A percentile compares a stretch with the other conserved stretches of the same genome.
These are phyloP conservation scores for Sciurus niger DNA, from an alignment of 2,113 vertebrate genomes.

Conservation along the genomic window DNA sequence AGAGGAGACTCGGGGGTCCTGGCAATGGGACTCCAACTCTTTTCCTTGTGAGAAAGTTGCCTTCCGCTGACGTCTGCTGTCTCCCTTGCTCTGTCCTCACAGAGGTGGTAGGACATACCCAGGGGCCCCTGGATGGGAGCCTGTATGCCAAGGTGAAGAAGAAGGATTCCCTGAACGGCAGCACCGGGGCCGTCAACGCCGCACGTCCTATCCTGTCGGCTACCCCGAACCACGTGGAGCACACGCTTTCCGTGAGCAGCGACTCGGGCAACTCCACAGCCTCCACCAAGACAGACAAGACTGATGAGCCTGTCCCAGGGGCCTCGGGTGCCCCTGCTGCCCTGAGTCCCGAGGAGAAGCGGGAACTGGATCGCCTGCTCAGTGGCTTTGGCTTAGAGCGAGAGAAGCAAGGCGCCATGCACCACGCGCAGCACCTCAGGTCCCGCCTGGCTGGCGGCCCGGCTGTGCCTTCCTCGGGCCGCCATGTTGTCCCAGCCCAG, in stretches of 20 bases:
- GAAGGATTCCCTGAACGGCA: constrained; percentile 94
- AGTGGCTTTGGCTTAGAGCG: constrained; percentile 93
- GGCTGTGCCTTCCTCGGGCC: constrained; percentile 71
- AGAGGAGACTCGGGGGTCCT: constrained; percentile 67
- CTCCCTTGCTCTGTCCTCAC: constrained; percentile 77
- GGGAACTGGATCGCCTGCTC: constrained; percentile 96
- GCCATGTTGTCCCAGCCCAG: constrained; percentile 96
- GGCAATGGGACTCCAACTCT: constrained; percentile 64
- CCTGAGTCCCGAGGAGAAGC: constrained; percentile 95
- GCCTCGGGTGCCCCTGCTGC: constrained; percentile 79
- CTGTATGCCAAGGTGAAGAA: constrained; percentile 99
- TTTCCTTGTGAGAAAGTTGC: not conserved
- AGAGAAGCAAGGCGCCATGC: constrained; percentile 89
- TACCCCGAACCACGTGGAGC: constrained; percentile 93
- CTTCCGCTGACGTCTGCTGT: constrained; percentile 70
- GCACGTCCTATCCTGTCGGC: constrained; percentile 90
- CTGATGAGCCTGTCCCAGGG: constrained; percentile 91
- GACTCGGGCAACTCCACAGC: constrained; percentile 98
- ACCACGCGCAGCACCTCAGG: constrained; percentile 85
- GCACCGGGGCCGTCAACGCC: constrained; percentile 88
- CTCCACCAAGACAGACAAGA: constrained; percentile 98
- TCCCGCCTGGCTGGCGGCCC: constrained; percentile 86
- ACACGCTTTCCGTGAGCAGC: constrained; percentile 97
- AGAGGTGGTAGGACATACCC: constrained; percentile 95
- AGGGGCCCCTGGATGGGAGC: constrained; percentile 98